Evolutionary conservation across 2,797 vertebrate species (phyloP).

Genomic region (Cephalopachus bancanus): DNA sequence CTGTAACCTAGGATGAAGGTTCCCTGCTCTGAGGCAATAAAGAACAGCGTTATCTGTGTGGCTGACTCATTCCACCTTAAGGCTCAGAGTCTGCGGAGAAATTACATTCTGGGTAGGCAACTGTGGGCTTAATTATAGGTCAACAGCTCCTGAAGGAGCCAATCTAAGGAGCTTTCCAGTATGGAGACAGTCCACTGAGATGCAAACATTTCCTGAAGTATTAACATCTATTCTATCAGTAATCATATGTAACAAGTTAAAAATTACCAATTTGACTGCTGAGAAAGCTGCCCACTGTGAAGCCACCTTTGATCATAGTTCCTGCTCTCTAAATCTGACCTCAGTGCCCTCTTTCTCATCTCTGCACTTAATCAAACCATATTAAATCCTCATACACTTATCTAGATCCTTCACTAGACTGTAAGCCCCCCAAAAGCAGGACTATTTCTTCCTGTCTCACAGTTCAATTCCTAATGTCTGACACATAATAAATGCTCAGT

Average conservation of each 20-base stretch:
- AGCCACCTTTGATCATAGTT: not conserved
- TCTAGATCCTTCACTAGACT: slow-evolving; percentile 35
- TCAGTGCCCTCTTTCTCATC: no score
- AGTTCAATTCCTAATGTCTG: not conserved
- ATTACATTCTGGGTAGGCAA: not conserved
- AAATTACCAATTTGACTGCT: not conserved
- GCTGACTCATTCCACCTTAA: not conserved
- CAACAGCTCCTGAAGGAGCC: slow-evolving; percentile 13
- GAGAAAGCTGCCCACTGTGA: not conserved
- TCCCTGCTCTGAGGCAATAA: not conserved
- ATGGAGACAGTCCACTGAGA: not conserved
- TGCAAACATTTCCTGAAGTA: not conserved
- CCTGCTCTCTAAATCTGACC: not conserved
- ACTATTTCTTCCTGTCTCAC: not conserved
- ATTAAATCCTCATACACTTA: slow-evolving; percentile 51
- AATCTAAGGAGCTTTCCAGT: not conserved
- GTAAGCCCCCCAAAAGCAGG: not conserved
- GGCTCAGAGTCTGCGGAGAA: not conserved
- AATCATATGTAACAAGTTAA: slow-evolving; percentile 8
- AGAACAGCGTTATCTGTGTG: not conserved
- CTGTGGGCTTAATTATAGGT: not conserved
- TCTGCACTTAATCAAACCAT: not conserved
- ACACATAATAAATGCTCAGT: not conserved
- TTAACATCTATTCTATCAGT: not conserved
- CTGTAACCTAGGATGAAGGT: not conserved